Evolutionary conservation across 2,797 vertebrate species (phyloP).

Genomic region (Sebastes baramenuke): DNA sequence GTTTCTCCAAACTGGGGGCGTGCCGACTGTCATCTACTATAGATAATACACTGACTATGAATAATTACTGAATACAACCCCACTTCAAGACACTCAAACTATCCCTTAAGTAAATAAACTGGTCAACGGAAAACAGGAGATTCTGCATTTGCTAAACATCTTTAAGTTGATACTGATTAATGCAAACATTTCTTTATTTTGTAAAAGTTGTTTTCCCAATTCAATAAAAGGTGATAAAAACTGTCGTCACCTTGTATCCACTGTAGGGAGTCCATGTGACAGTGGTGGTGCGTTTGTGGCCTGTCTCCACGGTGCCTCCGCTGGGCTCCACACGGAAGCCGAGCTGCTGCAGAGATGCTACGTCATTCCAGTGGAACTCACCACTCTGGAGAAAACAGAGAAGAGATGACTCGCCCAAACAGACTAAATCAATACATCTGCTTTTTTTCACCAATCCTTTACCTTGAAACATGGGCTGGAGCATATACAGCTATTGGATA

Average conservation of each 20-base stretch:
- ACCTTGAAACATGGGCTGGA: background rate
- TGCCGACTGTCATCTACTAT: too few relatives aligned
- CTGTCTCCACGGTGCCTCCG: constrained; percentile 81
- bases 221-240: background rate
- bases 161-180: background rate
- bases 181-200: background rate
- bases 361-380: constrained; percentile 85
- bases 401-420: background rate
- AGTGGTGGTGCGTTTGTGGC: constrained; percentile 78
- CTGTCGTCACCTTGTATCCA: constrained; percentile 75
- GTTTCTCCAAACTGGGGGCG: too few relatives aligned
- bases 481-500: background rate
- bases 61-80: too few relatives aligned
- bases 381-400: constrained; percentile 65
- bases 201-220: background rate
- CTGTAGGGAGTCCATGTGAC: constrained; percentile 87
- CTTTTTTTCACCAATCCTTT: background rate
- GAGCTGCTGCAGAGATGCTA: constrained; percentile 76
- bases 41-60: too few relatives aligned
- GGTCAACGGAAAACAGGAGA: too few relatives aligned
- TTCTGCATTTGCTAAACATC: too few relatives aligned
- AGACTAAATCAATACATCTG: background rate
- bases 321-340: constrained; percentile 86
- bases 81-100: too few relatives aligned
- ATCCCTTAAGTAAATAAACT: too few relatives aligned